Conservation (phyloP, 2,888 invertebrate species). For the Diarsia brunnea region DNA sequence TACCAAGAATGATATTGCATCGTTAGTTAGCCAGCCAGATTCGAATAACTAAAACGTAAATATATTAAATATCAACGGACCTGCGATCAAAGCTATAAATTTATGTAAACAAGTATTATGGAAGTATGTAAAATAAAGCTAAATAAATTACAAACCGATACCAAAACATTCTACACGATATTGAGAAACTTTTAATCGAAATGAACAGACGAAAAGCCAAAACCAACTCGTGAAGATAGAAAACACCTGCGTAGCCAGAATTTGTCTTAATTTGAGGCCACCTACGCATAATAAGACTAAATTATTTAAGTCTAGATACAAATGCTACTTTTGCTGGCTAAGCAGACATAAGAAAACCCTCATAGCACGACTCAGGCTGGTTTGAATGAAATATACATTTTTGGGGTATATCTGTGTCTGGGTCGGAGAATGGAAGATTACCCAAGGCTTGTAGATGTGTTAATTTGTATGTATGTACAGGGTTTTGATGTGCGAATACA, state of each 20-base stretch:
- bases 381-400: conserved; percentile 34
- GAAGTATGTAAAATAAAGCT: conserved; percentile 41
- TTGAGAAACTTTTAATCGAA: conserved; percentile 82
- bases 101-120: background rate
- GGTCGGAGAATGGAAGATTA: background rate
- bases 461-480: background rate
- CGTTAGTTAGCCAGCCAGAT: background rate
- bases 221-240: conserved; percentile 54
- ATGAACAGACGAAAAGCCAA: conserved; percentile 71
- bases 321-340: conserved; percentile 44
- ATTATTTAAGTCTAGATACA: conserved; percentile 55
- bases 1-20: background rate
- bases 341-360: conserved; percentile 49
- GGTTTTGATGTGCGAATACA: background rate
- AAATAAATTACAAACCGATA: conserved; percentile 63
- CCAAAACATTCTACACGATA: conserved; percentile 62
- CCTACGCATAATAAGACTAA: conserved; percentile 59
- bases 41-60: background rate
- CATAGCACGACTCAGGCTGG: conserved; percentile 22
- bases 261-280: conserved; percentile 51
- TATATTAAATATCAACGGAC: background rate
- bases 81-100: background rate
- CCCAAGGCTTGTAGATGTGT: background rate
- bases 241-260: conserved; percentile 70
- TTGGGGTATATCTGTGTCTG: conserved; percentile 13